phyloP scores from a whole-genome alignment of 2,888 invertebrate genomes.

The Drosophila robusta region DNA sequence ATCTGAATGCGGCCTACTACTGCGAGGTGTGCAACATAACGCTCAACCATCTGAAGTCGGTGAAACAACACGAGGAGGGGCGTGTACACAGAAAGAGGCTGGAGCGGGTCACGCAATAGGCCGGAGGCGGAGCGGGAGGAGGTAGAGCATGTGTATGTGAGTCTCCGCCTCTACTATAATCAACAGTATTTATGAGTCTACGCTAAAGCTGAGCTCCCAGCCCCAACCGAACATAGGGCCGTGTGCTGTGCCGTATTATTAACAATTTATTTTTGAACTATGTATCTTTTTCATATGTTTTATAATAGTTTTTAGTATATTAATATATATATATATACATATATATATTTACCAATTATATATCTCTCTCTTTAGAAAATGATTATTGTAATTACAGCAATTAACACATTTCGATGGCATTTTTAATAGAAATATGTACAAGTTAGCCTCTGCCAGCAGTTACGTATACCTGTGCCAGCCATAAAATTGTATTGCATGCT shows the following conservation, averaged over 20 bases:
- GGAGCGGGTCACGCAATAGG: slow-evolving; percentile 9
- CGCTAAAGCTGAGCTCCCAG: slow-evolving; percentile 12
- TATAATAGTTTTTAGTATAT: slow-evolving; percentile 40
- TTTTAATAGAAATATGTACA: too few species aligned
- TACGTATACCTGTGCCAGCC: too few species aligned
- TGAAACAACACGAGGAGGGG: slow-evolving; percentile 64
- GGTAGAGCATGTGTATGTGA: slow-evolving; percentile 10
- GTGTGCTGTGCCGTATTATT: slow-evolving; percentile 54
- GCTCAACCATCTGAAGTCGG: slow-evolving; percentile 68
- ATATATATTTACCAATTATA: too few species aligned
- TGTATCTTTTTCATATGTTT: slow-evolving; percentile 50
- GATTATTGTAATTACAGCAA: too few species aligned
- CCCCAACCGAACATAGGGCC: slow-evolving; percentile 23
- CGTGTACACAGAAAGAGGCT: slow-evolving; percentile 56
- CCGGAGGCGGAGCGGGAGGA: not conserved
- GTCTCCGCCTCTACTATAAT: not conserved
- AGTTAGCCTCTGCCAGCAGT: too few species aligned
- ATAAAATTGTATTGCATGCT: slow-evolving; percentile 32
- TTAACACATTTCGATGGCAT: too few species aligned
- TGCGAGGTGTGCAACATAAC: slow-evolving; percentile 63
- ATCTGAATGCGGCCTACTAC: slow-evolving; percentile 48
- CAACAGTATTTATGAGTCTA: not conserved
- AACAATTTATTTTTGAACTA: slow-evolving; percentile 63
- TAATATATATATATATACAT: slow-evolving; percentile 2
- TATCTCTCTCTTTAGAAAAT: too few species aligned